These are phyloP conservation scores for Leptinotarsa tumamoca DNA, from an alignment of 2,888 invertebrate genomes.

Conservation along the genomic window DNA sequence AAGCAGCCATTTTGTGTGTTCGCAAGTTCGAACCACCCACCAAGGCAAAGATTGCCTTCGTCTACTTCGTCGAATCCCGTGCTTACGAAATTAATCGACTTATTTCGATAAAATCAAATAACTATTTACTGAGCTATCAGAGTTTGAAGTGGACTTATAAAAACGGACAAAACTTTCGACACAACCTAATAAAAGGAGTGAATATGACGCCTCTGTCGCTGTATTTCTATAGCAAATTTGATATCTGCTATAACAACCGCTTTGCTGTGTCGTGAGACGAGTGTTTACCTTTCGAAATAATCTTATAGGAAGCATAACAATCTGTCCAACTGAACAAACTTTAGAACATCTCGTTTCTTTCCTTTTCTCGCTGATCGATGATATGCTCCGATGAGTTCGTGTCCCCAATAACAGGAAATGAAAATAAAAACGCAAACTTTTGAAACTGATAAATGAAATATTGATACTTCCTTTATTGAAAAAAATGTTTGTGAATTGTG, in stretches of 20 bases:
- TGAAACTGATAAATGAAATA: neutral
- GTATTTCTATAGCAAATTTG: too few relatives aligned
- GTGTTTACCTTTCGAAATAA: slow-evolving; percentile 2
- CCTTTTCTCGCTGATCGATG: neutral
- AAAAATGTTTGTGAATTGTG: neutral
- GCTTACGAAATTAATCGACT: too few relatives aligned
- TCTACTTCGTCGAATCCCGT: too few relatives aligned
- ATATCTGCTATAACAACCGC: neutral
- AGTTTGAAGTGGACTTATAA: too few relatives aligned
- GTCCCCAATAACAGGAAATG: slow-evolving; percentile 12
- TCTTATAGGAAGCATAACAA: neutral
- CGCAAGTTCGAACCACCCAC: too few relatives aligned
- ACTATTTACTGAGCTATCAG: too few relatives aligned
- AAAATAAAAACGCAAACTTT: neutral
- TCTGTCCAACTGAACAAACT: slow-evolving; percentile 11
- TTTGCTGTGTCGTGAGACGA: neutral
- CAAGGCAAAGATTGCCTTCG: too few relatives aligned
- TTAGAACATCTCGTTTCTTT: neutral
- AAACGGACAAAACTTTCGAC: too few relatives aligned
- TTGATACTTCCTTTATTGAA: neutral
- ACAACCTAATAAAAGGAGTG: too few relatives aligned
- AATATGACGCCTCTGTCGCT: too few relatives aligned
- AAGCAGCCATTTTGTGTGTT: too few relatives aligned
- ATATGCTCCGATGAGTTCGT: slow-evolving; percentile 5
- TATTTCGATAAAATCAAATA: too few relatives aligned